Base-by-base conservation (phyloP, 2,888 invertebrate genomes). In the Athalia rosae region DNA sequence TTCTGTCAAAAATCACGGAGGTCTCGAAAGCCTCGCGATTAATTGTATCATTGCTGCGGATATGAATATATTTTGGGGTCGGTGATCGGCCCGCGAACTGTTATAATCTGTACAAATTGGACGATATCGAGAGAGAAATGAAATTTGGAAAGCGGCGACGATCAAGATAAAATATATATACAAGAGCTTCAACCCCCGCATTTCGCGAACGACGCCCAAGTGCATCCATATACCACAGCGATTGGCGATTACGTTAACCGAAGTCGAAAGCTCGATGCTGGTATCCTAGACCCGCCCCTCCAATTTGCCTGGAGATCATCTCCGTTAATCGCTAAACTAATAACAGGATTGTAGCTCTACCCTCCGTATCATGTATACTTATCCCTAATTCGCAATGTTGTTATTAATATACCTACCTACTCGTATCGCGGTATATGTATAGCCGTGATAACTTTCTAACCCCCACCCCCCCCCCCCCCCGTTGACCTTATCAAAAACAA, bases 161-260 rank as follows among this genome's bases (percentile, higher is more conserved):
- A 59, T 59, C 11, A 0, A 4, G 53, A 67, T 11, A 67, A 41
- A 53, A n/a, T 11, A 53, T 4, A 67, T 67, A 53, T 4, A 67
- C 67, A 73, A 77, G 62, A 73, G 45, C 58, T 71, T 69, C 77
- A 77, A 53, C 69, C 77, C 77, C 69, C 61, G 43, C 50, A 28
- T 28, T 28, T 28, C 28, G 61, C 4, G 69, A 77, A 62, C 71
- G 43, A 67, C 77, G 71, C 76, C 66, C 80, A 62, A 80, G 28
- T 28, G 28, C 28, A 28, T 28, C 28, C 79, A 84, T 83, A 86
- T 84, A 82, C 82, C 83, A 85, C 85, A 28, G 85, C 81, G 87
- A 89, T 89, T 87, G 87, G 83, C 86, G 89, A 89, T 89, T 88
- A 88, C 88, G 87, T 87, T 89, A 89, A 89, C 89, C 88, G 89